phyloP scores from a whole-genome alignment of 2,797 vertebrate species.

The Peromyscus melanophrys region DNA sequence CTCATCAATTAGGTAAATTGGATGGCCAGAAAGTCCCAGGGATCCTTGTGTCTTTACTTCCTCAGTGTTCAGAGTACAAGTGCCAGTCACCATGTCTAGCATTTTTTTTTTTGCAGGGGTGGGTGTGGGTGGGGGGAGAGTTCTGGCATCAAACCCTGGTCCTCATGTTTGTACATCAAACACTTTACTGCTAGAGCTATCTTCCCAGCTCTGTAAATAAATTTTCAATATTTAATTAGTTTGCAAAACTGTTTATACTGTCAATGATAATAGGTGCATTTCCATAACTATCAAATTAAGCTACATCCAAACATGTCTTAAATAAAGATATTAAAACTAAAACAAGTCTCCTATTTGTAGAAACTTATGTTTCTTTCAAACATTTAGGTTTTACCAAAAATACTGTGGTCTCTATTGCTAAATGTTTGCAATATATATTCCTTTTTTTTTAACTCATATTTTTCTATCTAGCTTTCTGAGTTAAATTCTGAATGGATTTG shows the following conservation, averaged over 20 bases:
- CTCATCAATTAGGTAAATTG: background rate
- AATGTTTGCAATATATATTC: background rate
- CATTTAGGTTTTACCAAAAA: constrained; percentile 14
- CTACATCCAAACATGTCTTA: constrained; percentile 29
- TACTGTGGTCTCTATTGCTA: background rate
- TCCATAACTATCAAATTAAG: constrained; percentile 8
- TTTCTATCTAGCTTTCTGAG: background rate
- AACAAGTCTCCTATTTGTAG: background rate
- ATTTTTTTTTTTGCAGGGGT: background rate
- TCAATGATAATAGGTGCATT: background rate
- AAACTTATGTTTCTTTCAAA: constrained; percentile 39
- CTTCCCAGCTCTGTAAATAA: background rate
- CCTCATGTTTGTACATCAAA: background rate
- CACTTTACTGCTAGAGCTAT: background rate
- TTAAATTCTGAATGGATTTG: constrained; percentile 6
- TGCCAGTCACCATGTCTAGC: no score
- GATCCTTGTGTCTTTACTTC: background rate
- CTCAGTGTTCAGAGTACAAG: background rate
- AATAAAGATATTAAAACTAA: constrained; percentile 16
- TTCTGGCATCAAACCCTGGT: background rate
- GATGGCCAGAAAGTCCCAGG: background rate
- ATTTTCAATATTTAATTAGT: constrained; percentile 20
- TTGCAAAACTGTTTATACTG: constrained; percentile 42
- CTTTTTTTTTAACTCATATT: background rate
- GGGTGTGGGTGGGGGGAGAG: background rate